A percentile compares a stretch with the other conserved stretches of the same genome.
Evolutionary conservation across 2,888 invertebrate species (phyloP).

Genomic region (Diaperis boleti): DNA sequence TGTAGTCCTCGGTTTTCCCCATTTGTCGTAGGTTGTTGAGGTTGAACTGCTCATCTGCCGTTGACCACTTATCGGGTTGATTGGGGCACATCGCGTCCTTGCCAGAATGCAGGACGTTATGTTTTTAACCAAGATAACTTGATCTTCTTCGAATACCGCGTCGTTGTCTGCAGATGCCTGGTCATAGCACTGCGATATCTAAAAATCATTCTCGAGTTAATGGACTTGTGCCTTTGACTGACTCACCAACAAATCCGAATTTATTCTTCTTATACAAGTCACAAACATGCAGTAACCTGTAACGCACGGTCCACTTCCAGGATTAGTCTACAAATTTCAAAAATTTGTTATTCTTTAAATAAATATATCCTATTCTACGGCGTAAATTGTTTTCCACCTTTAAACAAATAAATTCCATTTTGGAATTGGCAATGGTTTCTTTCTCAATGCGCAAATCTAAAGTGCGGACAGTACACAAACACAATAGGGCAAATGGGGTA

Average conservation of each 20-base stretch:
- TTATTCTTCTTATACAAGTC: constrained; percentile 70
- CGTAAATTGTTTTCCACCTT: too few relatives aligned
- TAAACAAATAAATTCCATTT: too few relatives aligned
- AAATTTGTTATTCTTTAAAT: constrained; percentile 16
- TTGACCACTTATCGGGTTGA: constrained; percentile 76
- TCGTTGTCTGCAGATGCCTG: constrained; percentile 69
- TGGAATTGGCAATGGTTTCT: too few relatives aligned
- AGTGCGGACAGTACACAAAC: too few relatives aligned
- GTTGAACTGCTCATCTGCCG: constrained; percentile 70
- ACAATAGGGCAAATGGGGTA: too few relatives aligned
- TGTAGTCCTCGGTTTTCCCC: constrained; percentile 58
- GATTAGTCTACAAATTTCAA: constrained; percentile 39
- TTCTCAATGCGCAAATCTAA: too few relatives aligned
- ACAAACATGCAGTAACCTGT: constrained; percentile 75
- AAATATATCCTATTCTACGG: too few relatives aligned
- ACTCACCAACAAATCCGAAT: constrained; percentile 71
- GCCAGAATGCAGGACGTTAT: constrained; percentile 77
- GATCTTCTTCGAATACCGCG: constrained; percentile 68
- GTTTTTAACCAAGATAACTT: constrained; percentile 72
- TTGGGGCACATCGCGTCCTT: constrained; percentile 72
- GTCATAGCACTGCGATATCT: constrained; percentile 70
- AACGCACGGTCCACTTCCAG: constrained; percentile 64
- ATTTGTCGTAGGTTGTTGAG: constrained; percentile 49
- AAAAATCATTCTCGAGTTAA: constrained; percentile 32
- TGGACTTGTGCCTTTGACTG: not conserved